A percentile compares a stretch with the other conserved stretches of the same genome.
Conservation (phyloP, 2,888 invertebrate genomes). For the Litoditis marina region DNA sequence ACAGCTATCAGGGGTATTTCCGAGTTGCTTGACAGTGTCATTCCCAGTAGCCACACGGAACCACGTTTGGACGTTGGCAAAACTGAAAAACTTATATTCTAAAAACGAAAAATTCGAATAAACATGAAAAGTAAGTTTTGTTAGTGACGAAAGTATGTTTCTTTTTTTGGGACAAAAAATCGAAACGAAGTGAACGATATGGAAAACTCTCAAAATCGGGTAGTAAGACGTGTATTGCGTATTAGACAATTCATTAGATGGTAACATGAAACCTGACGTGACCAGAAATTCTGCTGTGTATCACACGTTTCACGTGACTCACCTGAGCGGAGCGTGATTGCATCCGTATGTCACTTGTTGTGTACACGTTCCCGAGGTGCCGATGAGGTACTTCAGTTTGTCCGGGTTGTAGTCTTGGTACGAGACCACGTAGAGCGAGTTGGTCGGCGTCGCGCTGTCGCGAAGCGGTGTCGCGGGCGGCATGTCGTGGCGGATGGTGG, state of each 20-base stretch:
- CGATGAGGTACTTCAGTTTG: conserved; percentile 34
- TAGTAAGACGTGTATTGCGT: too few species aligned
- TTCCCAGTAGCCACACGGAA: conserved; percentile 31
- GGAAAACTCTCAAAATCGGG: too few species aligned
- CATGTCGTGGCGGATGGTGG: conserved; percentile 51
- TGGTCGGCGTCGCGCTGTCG: conserved; percentile 20
- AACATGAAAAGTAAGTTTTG: neutral
- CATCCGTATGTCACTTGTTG: conserved; percentile 43
- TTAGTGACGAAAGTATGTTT: too few species aligned
- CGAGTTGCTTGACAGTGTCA: conserved; percentile 29
- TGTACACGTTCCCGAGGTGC: conserved; percentile 31
- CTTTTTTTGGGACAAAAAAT: too few species aligned
- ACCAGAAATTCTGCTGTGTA: too few species aligned
- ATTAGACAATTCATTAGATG: too few species aligned
- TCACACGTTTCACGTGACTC: too few species aligned
- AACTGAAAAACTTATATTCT: conserved; percentile 21
- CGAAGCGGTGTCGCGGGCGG: conserved; percentile 33
- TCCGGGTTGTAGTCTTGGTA: conserved; percentile 40
- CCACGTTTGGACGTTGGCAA: conserved; percentile 40
- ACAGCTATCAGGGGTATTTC: conserved; percentile 25
- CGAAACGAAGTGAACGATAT: too few species aligned
- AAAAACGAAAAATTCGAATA: neutral
- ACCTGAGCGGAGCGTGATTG: conserved; percentile 43
- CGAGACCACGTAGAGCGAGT: conserved; percentile 34
- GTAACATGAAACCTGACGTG: too few species aligned